phyloP scores from a whole-genome alignment of 2,113 vertebrate genomes.

The Campylorhamphus procurvoides region DNA sequence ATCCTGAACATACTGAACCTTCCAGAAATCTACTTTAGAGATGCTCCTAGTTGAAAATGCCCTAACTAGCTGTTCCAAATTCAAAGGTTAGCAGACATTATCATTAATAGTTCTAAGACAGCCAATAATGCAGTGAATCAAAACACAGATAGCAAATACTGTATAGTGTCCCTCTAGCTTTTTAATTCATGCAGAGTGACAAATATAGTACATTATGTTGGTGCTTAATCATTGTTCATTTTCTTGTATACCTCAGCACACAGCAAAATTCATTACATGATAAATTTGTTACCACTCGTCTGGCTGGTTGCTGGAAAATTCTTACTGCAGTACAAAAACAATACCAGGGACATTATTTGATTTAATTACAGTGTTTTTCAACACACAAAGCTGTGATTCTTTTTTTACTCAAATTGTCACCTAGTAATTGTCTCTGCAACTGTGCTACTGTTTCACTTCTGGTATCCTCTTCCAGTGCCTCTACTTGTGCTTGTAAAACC shows the following conservation, averaged over 20 bases:
- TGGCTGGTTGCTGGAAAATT: not conserved
- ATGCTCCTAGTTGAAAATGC: not conserved
- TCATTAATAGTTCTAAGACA: constrained; percentile 14
- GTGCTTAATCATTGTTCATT: constrained; percentile 55
- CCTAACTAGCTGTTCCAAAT: not conserved
- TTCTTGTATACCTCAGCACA: not conserved
- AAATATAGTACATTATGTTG: constrained; percentile 43
- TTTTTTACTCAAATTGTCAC: not conserved
- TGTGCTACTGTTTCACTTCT: not conserved
- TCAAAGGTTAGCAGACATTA: not conserved
- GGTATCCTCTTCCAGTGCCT: not conserved
- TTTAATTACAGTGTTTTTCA: not conserved
- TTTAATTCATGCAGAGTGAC: constrained; percentile 42
- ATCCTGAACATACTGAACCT: not conserved
- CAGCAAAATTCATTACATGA: constrained; percentile 22
- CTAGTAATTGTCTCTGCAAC: not conserved
- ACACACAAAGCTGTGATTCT: not conserved
- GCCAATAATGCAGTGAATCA: constrained; percentile 7
- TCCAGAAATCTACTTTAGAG: not conserved
- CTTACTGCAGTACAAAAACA: not conserved
- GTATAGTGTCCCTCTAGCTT: constrained; percentile 30
- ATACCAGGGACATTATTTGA: not conserved
- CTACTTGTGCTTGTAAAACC: not conserved
- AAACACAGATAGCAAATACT: constrained; percentile 26
- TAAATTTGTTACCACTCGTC: not conserved